These are phyloP conservation scores for Drosophila meridiana DNA, from an alignment of 2,888 invertebrate species.

Conservation along the genomic window DNA sequence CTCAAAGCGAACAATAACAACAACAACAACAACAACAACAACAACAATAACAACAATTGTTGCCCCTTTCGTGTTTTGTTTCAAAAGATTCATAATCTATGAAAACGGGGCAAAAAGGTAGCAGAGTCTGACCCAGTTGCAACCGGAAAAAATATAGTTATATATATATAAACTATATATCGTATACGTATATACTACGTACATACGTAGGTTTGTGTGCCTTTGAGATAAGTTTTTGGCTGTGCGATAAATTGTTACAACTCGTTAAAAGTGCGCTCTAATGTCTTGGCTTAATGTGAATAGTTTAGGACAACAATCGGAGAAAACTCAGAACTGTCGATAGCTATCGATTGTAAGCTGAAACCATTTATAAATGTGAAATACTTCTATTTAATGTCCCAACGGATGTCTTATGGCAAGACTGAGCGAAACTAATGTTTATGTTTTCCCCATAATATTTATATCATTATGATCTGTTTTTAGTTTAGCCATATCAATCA, in stretches of 20 bases:
- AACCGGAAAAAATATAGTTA: slow-evolving; percentile 14
- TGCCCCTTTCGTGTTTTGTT: slow-evolving; percentile 47
- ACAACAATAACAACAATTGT: slow-evolving; percentile 9
- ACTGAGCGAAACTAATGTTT: too few relatives aligned
- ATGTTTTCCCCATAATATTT: too few relatives aligned
- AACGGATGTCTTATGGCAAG: background rate
- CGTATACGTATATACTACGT: background rate
- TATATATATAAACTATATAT: background rate
- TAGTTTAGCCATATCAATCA: too few relatives aligned
- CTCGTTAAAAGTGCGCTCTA: slow-evolving; percentile 7
- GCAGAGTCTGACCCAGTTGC: slow-evolving; percentile 52
- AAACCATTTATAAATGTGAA: background rate
- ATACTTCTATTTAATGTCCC: background rate
- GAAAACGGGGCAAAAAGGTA: slow-evolving; percentile 48
- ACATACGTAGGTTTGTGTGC: background rate
- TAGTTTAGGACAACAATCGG: background rate
- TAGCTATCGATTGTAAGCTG: background rate
- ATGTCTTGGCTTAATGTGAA: slow-evolving; percentile 8
- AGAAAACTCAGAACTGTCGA: background rate
- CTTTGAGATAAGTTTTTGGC: slow-evolving; percentile 10
- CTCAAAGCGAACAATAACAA: slow-evolving; percentile 15
- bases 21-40: background rate
- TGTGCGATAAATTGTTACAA: slow-evolving; percentile 6
- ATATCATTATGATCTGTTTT: too few relatives aligned
- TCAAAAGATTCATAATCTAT: slow-evolving; percentile 61